phyloP scores from a whole-genome alignment of 2,797 vertebrate genomes.

The Pipistrellus pipistrellus region DNA sequence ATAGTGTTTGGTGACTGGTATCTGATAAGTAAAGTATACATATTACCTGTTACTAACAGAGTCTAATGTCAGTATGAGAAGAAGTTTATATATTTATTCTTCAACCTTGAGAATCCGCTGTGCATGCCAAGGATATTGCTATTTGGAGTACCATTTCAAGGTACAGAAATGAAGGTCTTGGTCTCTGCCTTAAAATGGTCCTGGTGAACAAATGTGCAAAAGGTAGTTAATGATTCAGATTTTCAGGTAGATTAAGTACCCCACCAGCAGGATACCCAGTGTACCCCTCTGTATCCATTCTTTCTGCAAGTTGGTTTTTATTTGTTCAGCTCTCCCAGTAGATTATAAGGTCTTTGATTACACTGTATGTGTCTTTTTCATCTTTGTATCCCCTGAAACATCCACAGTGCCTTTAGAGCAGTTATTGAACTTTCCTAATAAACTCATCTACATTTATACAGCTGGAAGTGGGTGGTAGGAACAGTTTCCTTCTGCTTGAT shows the following conservation, averaged over 20 bases:
- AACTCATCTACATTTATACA: neutral
- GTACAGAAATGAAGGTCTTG: neutral
- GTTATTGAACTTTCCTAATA: neutral
- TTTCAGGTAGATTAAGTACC: neutral
- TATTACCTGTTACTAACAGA: neutral
- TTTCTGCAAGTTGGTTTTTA: neutral
- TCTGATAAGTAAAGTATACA: neutral
- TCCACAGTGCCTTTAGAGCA: neutral
- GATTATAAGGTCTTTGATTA: neutral
- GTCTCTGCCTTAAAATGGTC: neutral
- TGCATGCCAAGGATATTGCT: neutral
- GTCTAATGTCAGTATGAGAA: neutral
- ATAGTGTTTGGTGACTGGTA: neutral
- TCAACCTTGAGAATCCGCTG: constrained; percentile 4
- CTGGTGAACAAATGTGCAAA: neutral
- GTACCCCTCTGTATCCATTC: neutral
- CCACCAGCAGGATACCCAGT: no score
- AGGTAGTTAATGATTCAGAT: neutral
- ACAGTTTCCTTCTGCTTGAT: neutral
- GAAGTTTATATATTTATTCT: neutral
- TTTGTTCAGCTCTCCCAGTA: neutral
- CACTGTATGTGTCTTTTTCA: neutral
- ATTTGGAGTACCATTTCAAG: neutral
- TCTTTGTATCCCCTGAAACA: neutral
- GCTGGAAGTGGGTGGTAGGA: neutral